Percentiles rank a stretch among this genome's conserved stretches.
Conservation (phyloP, 2,113 vertebrate species). For the Oostethus manadensis region DNA sequence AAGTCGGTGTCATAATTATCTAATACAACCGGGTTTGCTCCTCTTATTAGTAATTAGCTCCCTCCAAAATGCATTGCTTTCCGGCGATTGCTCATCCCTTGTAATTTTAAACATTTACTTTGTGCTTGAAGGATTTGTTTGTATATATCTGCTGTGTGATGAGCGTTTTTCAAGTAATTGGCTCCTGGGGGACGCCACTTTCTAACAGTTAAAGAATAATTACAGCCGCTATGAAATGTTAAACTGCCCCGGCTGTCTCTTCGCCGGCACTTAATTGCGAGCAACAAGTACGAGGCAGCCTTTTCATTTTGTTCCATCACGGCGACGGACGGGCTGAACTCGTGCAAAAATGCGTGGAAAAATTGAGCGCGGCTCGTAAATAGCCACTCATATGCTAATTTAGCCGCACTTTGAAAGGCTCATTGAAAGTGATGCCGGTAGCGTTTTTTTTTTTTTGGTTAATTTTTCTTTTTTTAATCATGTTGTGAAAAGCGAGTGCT, state of each 20-base stretch:
- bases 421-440: constrained; percentile 62
- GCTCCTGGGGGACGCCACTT: constrained; percentile 93
- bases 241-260: constrained; percentile 87
- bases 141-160: constrained; percentile 93
- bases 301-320: constrained; percentile 84
- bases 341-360: constrained; percentile 81
- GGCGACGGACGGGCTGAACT: constrained; percentile 81
- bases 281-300: constrained; percentile 89
- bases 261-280: constrained; percentile 89
- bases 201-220: constrained; percentile 98
- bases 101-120: constrained; percentile 98
- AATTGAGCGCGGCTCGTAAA: constrained; percentile 70
- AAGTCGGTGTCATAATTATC: constrained; percentile 89
- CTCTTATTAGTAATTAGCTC: constrained; percentile 97
- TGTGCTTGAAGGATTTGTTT: constrained; percentile 99
- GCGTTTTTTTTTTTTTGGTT: constrained; percentile 33
- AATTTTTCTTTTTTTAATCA: constrained; percentile 33
- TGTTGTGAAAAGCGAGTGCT: constrained; percentile 54
- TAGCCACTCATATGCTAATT: constrained; percentile 87
- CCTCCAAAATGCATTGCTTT: constrained; percentile 89
- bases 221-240: constrained; percentile 93
- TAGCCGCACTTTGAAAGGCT: constrained; percentile 74
- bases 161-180: constrained; percentile 97
- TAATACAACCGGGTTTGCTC: constrained; percentile 82
- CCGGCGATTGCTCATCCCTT: constrained; percentile 76